These are phyloP conservation scores for Ornithorhynchus anatinus DNA, from an alignment of 2,113 vertebrate species.

Conservation along the genomic window DNA sequence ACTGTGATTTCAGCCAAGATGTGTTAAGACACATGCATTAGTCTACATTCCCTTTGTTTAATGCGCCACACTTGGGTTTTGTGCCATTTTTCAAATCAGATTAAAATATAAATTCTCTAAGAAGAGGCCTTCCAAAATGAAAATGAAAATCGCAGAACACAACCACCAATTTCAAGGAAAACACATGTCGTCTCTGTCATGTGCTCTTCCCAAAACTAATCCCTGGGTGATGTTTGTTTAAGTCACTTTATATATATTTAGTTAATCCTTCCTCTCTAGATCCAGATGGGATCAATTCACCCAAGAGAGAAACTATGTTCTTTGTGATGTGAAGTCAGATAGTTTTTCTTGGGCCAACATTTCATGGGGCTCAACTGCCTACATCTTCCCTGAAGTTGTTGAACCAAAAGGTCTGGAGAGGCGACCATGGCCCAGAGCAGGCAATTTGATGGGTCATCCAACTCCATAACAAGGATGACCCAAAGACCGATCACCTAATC, in stretches of 20 bases:
- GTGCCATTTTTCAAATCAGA: not conserved
- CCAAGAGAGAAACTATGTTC: not conserved
- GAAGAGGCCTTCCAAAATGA: not conserved
- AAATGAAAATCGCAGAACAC: slow-evolving; percentile 14
- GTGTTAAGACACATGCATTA: not conserved
- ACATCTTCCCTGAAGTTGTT: not conserved
- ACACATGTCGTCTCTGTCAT: not conserved
- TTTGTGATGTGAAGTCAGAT: not conserved
- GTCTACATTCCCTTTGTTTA: not conserved
- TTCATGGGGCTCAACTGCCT: not conserved
- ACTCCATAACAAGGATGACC: not conserved
- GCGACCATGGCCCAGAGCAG: too few relatives aligned
- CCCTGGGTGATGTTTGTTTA: not conserved
- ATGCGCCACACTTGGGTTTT: not conserved
- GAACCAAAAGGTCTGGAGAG: slow-evolving; percentile 10
- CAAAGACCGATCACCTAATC: not conserved
- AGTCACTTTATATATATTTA: not conserved
- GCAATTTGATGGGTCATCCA: too few relatives aligned
- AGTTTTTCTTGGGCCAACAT: not conserved
- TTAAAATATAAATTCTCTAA: not conserved
- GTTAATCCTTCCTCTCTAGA: not conserved
- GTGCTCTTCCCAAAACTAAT: not conserved
- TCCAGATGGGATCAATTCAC: slow-evolving; percentile 13
- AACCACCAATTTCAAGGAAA: not conserved
- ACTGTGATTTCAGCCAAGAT: not conserved